These are phyloP conservation scores for Sebastes elongatus DNA, from an alignment of 2,797 vertebrate genomes.

Conservation along the genomic window DNA sequence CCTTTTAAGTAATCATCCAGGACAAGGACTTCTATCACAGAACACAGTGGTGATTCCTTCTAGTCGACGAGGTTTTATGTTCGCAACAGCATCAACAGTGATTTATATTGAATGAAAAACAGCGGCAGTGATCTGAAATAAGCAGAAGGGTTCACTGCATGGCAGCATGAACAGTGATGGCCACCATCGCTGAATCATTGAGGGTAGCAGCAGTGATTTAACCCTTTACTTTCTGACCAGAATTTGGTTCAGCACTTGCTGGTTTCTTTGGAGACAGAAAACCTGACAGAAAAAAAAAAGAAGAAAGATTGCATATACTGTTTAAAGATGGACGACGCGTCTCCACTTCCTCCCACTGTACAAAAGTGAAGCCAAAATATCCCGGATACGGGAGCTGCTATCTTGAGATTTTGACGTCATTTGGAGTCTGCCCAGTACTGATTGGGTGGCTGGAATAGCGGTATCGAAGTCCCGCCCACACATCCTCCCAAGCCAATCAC, in stretches of 20 bases:
- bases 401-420: too few species aligned
- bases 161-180: neutral
- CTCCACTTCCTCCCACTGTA: too few species aligned
- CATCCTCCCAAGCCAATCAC: too few species aligned
- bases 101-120: neutral
- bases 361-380: too few species aligned
- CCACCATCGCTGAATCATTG: neutral
- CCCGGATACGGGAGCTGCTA: accelerated
- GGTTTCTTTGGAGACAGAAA: neutral
- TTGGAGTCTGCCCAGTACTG: too few species aligned
- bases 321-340: too few species aligned
- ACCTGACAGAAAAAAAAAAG: neutral
- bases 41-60: slow-evolving; percentile 2
- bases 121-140: neutral
- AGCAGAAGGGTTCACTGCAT: neutral
- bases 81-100: neutral
- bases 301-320: too few species aligned
- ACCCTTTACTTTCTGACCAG: neutral
- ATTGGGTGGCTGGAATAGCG: too few species aligned
- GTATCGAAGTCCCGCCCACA: too few species aligned
- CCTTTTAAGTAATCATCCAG: slow-evolving; percentile 33
- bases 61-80: neutral
- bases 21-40: neutral
- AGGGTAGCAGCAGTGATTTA: neutral
- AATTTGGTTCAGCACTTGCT: neutral